These are phyloP conservation scores for Phodopus roborovskii DNA, from an alignment of 2,113 vertebrate species.

Conservation along the genomic window DNA sequence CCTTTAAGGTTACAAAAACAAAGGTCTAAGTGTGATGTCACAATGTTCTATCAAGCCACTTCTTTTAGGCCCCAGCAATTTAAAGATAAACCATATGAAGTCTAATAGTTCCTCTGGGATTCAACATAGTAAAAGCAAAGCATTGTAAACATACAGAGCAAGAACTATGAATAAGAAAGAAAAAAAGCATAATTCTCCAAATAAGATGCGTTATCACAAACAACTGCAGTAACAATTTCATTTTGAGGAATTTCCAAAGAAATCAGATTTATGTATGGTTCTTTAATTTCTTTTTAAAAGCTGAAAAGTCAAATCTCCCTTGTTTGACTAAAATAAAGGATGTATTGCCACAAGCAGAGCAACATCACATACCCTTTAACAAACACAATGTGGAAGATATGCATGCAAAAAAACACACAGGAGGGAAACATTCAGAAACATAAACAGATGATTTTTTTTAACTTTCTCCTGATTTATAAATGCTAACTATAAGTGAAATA, in stretches of 20 bases:
- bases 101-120: not conserved
- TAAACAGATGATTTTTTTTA: conserved; percentile 1
- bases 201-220: not conserved
- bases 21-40: conserved; percentile 57
- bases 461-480: conserved; percentile 29
- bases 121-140: conserved; percentile 20
- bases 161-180: not conserved
- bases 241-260: conserved; percentile 40
- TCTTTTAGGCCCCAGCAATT: conserved; percentile 30
- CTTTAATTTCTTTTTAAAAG: not conserved
- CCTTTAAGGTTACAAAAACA: conserved; percentile 86
- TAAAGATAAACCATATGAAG: conserved; percentile 43
- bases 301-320: not conserved
- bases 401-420: no score
- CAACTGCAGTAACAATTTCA: conserved; percentile 9
- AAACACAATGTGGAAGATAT: not conserved
- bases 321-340: not conserved
- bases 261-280: not conserved
- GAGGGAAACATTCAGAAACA: not conserved
- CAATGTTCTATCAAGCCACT: not conserved
- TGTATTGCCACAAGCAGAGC: not conserved
- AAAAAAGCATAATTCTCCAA: not conserved
- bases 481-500: not conserved
- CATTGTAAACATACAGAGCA: not conserved
- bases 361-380: not conserved